phyloP scores from a whole-genome alignment of 35 echinoderm and acorn worm species.

The Antedon bifida region DNA sequence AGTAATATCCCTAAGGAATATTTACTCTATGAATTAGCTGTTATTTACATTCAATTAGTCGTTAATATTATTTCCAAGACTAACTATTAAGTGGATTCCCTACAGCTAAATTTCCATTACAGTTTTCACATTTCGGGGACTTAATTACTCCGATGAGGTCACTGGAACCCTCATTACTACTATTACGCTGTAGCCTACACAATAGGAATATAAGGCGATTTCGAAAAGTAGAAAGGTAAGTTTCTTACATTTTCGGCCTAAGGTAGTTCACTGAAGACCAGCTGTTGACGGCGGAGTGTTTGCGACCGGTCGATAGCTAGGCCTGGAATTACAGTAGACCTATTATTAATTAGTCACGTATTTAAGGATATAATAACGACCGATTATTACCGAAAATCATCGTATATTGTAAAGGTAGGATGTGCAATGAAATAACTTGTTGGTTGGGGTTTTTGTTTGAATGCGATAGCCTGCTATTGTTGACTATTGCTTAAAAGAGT shows the following conservation, averaged over 20 bases:
- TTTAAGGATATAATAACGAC: no score
- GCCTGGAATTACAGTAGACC: not conserved
- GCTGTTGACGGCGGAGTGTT: not conserved
- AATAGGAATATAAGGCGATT: not conserved
- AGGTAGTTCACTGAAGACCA: not conserved
- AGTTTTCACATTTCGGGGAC: not conserved
- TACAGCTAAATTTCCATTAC: not conserved
- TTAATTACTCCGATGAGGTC: not conserved
- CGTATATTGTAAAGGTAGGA: no score
- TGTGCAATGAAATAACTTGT: no score
- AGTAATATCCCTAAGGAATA: not conserved
- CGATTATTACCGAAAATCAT: no score
- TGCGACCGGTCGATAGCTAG: not conserved
- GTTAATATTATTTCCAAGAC: not conserved
- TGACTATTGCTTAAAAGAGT: no score
- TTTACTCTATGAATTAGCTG: not conserved
- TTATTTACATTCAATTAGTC: not conserved
- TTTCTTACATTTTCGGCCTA: no score
- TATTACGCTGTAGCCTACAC: not conserved
- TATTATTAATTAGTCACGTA: no score
- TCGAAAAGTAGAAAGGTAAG: no score
- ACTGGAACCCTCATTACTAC: not conserved
- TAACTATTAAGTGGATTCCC: not conserved
- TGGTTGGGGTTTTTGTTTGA: no score
- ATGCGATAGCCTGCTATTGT: no score